Evolutionary conservation across 2,888 invertebrate genomes (phyloP).

Genomic region (Sepiola atlantica): DNA sequence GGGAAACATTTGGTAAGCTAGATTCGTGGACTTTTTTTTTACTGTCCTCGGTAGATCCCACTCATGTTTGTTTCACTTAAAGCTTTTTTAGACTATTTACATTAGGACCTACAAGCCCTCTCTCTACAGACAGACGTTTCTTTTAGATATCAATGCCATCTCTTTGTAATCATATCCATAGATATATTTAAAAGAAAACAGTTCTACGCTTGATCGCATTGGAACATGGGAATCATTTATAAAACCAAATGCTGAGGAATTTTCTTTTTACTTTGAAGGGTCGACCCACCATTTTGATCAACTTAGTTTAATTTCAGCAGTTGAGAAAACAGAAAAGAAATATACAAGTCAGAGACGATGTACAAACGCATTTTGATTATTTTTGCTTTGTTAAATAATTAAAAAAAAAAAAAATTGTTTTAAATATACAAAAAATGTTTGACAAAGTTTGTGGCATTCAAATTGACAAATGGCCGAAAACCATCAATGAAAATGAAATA

Average conservation of each 20-base stretch:
- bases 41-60: too few relatives aligned
- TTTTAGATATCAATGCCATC: too few relatives aligned
- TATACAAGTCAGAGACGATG: not conserved
- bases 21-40: too few relatives aligned
- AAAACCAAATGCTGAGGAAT: not conserved
- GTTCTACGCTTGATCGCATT: too few relatives aligned
- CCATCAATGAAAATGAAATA: not conserved
- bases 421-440: not conserved
- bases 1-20: too few relatives aligned
- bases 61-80: too few relatives aligned
- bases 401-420: not conserved
- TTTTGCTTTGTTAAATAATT: conserved; percentile 4
- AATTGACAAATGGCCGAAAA: not conserved
- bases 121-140: too few relatives aligned
- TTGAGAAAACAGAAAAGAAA: not conserved
- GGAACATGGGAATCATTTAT: not conserved
- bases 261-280: not conserved
- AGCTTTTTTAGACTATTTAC: too few relatives aligned
- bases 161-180: too few relatives aligned
- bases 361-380: not conserved
- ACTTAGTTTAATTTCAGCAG: not conserved
- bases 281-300: not conserved
- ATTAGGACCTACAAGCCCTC: too few relatives aligned
- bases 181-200: too few relatives aligned
- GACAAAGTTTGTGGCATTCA: not conserved